phyloP scores from a whole-genome alignment of 2,113 vertebrate genomes.

The Tachysurus vachellii region DNA sequence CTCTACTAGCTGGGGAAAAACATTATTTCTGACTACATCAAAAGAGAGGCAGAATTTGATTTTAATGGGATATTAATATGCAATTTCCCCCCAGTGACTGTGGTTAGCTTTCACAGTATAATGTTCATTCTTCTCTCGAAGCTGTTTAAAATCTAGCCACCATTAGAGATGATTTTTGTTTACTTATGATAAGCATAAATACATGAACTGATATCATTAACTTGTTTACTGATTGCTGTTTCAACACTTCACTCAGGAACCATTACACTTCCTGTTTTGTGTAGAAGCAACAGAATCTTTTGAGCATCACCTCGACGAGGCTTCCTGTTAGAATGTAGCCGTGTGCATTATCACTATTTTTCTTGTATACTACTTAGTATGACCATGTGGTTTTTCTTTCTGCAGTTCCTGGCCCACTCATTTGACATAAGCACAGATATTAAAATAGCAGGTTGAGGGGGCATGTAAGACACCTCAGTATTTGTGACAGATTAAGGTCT shows the following conservation, averaged over 20 bases:
- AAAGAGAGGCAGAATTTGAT: slow-evolving; percentile 70
- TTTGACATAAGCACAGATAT: slow-evolving; percentile 25
- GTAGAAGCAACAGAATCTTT: not conserved
- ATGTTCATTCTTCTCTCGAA: slow-evolving; percentile 41
- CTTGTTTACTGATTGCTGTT: slow-evolving; percentile 30
- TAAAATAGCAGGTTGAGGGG: slow-evolving; percentile 30
- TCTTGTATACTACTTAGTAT: not conserved
- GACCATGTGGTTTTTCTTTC: not conserved
- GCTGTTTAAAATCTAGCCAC: slow-evolving; percentile 43
- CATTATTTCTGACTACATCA: slow-evolving; percentile 68
- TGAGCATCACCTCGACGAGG: not conserved
- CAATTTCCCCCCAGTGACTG: slow-evolving; percentile 48
- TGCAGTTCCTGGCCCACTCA: not conserved
- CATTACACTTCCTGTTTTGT: not conserved
- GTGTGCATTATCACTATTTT: not conserved
- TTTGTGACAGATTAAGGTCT: slow-evolving; percentile 40
- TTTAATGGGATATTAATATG: slow-evolving; percentile 70
- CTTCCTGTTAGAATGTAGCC: not conserved
- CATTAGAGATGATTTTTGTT: slow-evolving; percentile 50
- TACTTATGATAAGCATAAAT: slow-evolving; percentile 47
- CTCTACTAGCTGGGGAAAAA: slow-evolving; percentile 64
- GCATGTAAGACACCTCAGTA: slow-evolving; percentile 25
- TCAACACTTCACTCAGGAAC: not conserved
- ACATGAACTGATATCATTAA: slow-evolving; percentile 39
- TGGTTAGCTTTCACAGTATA: slow-evolving; percentile 37